phyloP scores from a whole-genome alignment of 2,113 vertebrate species.

The Sminthopsis crassicaudata region DNA sequence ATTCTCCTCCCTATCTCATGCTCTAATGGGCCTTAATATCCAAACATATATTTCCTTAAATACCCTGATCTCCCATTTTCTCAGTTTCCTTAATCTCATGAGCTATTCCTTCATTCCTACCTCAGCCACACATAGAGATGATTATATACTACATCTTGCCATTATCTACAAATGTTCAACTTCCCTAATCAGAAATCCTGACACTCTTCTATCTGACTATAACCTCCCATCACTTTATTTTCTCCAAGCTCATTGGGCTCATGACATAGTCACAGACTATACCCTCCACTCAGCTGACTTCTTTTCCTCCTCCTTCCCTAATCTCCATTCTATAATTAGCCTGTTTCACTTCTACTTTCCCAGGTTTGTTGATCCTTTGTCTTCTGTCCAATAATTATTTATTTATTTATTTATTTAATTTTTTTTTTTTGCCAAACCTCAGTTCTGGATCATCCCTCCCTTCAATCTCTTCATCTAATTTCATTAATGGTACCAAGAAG shows the following conservation, averaged over 20 bases:
- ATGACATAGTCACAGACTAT: background rate
- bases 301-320: background rate
- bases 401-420: no score
- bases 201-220: background rate
- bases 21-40: background rate
- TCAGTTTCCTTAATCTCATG: background rate
- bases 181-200: background rate
- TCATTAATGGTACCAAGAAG: background rate
- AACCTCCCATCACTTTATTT: background rate
- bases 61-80: background rate
- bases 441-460: background rate
- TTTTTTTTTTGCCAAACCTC: no score
- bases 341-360: background rate
- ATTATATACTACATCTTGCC: background rate
- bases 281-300: background rate
- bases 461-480: background rate
- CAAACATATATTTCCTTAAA: background rate
- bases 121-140: background rate
- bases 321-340: background rate
- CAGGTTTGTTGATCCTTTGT: background rate
- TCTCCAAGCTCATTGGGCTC: background rate
- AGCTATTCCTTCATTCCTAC: background rate
- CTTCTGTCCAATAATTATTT: no score
- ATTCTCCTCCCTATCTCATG: background rate
- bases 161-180: background rate